Evolutionary conservation across 1,140 invertebrate genomes (phyloP).

Genomic region (Lucilia sericata): DNA sequence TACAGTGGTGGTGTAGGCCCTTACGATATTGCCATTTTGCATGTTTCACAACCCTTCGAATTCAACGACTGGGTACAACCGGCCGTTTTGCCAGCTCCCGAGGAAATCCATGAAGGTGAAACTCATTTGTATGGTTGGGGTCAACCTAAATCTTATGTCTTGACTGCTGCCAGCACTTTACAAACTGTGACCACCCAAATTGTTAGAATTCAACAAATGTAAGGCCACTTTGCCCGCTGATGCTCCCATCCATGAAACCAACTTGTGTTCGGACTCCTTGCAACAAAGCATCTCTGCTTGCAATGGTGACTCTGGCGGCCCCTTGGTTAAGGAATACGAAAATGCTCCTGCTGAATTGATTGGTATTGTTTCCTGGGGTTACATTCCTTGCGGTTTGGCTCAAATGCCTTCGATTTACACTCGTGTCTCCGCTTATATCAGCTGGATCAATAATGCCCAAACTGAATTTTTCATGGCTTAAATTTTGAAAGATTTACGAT

Average conservation of each 20-base stretch:
- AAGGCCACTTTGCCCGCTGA: slow-evolving; percentile 50
- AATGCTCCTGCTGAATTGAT: slow-evolving; percentile 65
- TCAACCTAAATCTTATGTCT: slow-evolving; percentile 60
- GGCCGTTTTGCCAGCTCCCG: slow-evolving; percentile 68
- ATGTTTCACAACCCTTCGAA: slow-evolving; percentile 69
- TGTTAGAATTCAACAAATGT: slow-evolving; percentile 58
- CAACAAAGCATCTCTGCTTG: slow-evolving; percentile 73
- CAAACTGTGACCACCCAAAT: slow-evolving; percentile 66
- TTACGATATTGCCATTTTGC: slow-evolving; percentile 76
- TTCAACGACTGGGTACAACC: slow-evolving; percentile 70
- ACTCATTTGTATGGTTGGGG: slow-evolving; percentile 70
- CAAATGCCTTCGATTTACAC: slow-evolving; percentile 79
- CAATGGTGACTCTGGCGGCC: slow-evolving; percentile 77
- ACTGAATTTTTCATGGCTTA: slow-evolving; percentile 53
- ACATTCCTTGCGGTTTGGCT: slow-evolving; percentile 75
- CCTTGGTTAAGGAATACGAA: slow-evolving; percentile 69
- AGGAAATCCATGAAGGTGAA: slow-evolving; percentile 64
- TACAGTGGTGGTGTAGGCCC: slow-evolving; percentile 70
- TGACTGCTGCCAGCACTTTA: slow-evolving; percentile 60
- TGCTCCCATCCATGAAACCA: slow-evolving; percentile 64
- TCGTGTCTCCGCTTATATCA: slow-evolving; percentile 73
- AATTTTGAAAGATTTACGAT: too few species aligned
- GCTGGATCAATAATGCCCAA: slow-evolving; percentile 58
- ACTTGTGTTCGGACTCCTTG: slow-evolving; percentile 75
- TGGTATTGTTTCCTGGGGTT: slow-evolving; percentile 83